Base-by-base conservation (phyloP, 2,797 vertebrate genomes). In the Zalophus californianus region DNA sequence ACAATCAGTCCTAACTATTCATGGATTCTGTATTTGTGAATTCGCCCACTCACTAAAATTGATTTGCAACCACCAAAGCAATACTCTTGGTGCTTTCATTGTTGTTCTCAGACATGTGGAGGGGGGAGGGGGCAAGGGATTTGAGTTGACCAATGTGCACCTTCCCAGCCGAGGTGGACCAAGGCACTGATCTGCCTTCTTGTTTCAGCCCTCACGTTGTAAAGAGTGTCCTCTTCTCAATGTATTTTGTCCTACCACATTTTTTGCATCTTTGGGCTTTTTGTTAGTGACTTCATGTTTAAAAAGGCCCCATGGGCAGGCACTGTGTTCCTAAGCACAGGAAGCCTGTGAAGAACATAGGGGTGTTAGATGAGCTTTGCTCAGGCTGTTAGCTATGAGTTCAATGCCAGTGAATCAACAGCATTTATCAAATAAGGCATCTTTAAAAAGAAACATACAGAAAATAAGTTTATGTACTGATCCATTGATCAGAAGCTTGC, bases 71-170 rank as follows among this genome's bases (percentile, higher is more conserved):
- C 32, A 56, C 29, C 68, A 32, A 64, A 52, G 70, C 48, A 35
- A 27, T 54, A 54, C 29, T 48, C 15, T 6, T 5, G 21, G 14
- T 12, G 70, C n/a, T 32, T 41, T 14, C 7, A 0, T 41, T 35
- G 21, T 93, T 18, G 2, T 56, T 82, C 54, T 2, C 29, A 70
- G 82, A 80, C 18, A 5, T 5, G 27, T 25, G 56, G 41, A 10
- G 12, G 9, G 2, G 11, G 15, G 18, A 3, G n/a, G 38, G 20
- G 25, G 35, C 6, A 8, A 38, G 16, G 54, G 16, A 18, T 35
- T 18, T 10, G 62, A 79, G 48, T 3, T 23, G 5, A 15, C 62
- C 0, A 0, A 2, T 2, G 15, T 3, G 2, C 16, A 5, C 3
- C 1, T 35, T 29, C 35, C 44, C 35, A 10, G 27, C 20, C 32